Evolutionary conservation across 2,797 vertebrate genomes (phyloP), one percentile per base, ranked within the genome.

Genomic region (Pristis pectinata): DNA sequence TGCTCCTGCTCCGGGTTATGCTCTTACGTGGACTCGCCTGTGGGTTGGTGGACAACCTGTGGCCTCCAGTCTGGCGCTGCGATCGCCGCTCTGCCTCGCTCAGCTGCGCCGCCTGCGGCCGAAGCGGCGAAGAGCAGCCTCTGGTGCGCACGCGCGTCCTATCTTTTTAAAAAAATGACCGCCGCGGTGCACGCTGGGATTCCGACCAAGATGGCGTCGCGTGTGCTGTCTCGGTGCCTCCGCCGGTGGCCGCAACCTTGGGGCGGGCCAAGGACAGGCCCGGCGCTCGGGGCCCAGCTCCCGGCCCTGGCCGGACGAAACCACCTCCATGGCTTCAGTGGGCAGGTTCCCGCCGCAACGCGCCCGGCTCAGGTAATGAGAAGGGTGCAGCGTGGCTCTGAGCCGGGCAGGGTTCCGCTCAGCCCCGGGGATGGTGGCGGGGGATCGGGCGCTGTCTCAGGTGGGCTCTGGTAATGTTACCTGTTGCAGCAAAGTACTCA

Each of bases 211-310:
- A 94, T 94, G 92, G 92, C 92, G 70, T 0, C 72, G 67, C 92
- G 92, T 76, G 70, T 94, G 27, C 56, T 94, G 56, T 34, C 70
- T 94, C 27, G 92, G 3, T 94, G 92, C 2, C 10, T 94, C 27
- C 92, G 67, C 70, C 70, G 67, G 67, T 34, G 37, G 92, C 70
- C 41, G 67, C 92, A 94, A 94, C 92, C 92, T 94, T 94, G 92
- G 92, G 34, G 44, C 13, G 2, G 92, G 5, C 70, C 92, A 76
- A 72, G 92, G 92, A 24, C 70, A 72, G 44, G 92, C 41, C 44
- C 67, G 70, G 41, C 11, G 7, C 10, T 3, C 70, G 41, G 92
- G 92, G 70, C 41, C 92, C 49, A 19, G 92, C 27, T 15, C 0
- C 11, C 24, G 4, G 70, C 44, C 27, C 56, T 24, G 27, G 13